A percentile compares a stretch with the other conserved stretches of the same genome.
These are phyloP conservation scores for Chaenogobius annularis DNA, from an alignment of 2,113 vertebrate genomes.

Conservation along the genomic window DNA sequence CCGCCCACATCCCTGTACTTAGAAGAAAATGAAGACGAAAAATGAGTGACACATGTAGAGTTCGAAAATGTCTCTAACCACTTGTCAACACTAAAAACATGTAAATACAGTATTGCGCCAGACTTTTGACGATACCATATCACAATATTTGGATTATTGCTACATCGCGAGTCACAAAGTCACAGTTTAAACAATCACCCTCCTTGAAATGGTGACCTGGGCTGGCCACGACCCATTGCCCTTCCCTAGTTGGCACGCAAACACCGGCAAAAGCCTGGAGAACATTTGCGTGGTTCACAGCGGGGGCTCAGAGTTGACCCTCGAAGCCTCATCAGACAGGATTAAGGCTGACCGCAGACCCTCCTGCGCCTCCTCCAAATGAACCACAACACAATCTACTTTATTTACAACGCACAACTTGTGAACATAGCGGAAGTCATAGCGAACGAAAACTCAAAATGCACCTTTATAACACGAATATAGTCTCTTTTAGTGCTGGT, in stretches of 20 bases:
- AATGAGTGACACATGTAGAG: too few relatives aligned
- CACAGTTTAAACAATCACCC: too few relatives aligned
- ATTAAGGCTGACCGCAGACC: slow-evolving; percentile 68
- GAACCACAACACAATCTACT: background rate
- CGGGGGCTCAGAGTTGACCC: slow-evolving; percentile 66
- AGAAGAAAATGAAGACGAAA: too few relatives aligned
- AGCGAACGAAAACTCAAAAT: background rate
- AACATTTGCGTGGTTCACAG: slow-evolving; percentile 52
- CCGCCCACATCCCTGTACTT: too few relatives aligned
- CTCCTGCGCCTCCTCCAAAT: background rate
- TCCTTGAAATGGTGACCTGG: background rate
- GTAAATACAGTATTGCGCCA: too few relatives aligned
- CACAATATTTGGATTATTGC: too few relatives aligned
- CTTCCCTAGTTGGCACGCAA: background rate
- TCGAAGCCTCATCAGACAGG: slow-evolving; percentile 70
- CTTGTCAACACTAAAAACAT: too few relatives aligned
- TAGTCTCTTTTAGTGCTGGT: background rate
- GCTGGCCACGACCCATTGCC: background rate
- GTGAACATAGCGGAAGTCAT: background rate
- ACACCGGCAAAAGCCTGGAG: background rate
- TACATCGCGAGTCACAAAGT: too few relatives aligned
- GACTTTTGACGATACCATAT: too few relatives aligned
- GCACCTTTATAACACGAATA: slow-evolving; percentile 22
- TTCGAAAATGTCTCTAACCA: too few relatives aligned
- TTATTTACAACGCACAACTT: background rate